These are phyloP conservation scores for Ceratotherium simum DNA, from an alignment of 2,113 vertebrate species.

Conservation along the genomic window DNA sequence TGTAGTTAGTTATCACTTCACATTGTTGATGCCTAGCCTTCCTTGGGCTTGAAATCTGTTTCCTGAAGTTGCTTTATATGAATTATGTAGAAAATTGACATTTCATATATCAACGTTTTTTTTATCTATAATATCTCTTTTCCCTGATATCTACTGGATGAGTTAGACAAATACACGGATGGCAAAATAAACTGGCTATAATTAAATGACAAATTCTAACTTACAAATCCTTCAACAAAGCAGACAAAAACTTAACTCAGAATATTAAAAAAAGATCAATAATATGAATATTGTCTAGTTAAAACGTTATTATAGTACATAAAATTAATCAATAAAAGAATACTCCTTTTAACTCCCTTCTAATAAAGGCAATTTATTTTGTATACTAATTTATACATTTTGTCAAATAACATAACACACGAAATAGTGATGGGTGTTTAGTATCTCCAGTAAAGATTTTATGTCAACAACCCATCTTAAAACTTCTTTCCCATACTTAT, in stretches of 20 bases:
- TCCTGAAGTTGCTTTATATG: neutral
- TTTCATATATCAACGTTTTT: neutral
- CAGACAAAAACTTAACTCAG: neutral
- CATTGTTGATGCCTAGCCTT: neutral
- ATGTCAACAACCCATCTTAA: neutral
- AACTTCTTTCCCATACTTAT: neutral
- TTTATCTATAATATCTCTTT: conserved; percentile 39
- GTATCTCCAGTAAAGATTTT: neutral
- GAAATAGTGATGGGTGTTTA: neutral
- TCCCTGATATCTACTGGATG: neutral
- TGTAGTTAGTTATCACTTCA: neutral
- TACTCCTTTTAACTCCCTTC: neutral
- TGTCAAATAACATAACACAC: neutral
- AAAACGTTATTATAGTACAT: neutral
- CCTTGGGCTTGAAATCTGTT: neutral
- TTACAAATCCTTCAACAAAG: neutral
- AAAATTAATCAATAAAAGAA: neutral
- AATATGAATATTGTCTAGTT: neutral
- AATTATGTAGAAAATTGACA: neutral
- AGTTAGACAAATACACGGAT: neutral
- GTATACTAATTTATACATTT: neutral
- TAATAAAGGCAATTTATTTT: neutral
- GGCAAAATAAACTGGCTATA: neutral
- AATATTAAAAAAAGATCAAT: neutral
- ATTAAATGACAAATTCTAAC: conserved; percentile 37